Evolutionary conservation across 2,888 invertebrate species (phyloP).

Genomic region (Linyphia triangularis): DNA sequence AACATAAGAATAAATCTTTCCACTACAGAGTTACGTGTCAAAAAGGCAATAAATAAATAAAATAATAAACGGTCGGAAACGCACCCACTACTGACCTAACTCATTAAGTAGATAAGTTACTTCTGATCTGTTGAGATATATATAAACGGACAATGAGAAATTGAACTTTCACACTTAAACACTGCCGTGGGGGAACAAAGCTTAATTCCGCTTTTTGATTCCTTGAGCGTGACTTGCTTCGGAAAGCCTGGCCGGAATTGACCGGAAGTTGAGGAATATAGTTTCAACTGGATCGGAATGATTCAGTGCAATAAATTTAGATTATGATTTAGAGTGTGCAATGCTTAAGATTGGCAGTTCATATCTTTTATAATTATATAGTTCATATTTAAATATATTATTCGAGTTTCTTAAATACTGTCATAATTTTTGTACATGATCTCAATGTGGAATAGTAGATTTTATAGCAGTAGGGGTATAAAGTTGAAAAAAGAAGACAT

Average conservation of each 20-base stretch:
- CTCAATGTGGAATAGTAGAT: too few relatives aligned
- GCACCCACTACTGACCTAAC: conserved; percentile 30
- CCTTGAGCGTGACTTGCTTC: conserved; percentile 17
- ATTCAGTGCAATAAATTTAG: neutral
- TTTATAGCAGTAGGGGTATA: too few relatives aligned
- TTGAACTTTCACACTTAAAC: neutral
- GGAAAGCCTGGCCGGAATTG: neutral
- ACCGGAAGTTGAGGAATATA: conserved; percentile 17
- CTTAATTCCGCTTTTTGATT: neutral
- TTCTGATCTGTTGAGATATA: conserved; percentile 21
- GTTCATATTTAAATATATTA: neutral
- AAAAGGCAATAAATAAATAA: neutral
- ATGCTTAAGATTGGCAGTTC: neutral
- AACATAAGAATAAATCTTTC: neutral
- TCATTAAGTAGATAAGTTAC: neutral
- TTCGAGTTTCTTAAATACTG: neutral
- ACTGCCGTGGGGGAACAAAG: conserved; percentile 14
- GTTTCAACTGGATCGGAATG: conserved; percentile 15
- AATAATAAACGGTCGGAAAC: neutral
- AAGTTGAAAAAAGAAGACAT: too few relatives aligned
- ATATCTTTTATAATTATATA: neutral
- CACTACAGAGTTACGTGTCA: neutral
- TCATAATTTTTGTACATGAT: neutral
- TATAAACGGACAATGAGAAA: conserved; percentile 24
- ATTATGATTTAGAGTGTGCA: neutral